Base-by-base conservation (phyloP, 2,797 vertebrate species). In the Allobates femoralis region DNA sequence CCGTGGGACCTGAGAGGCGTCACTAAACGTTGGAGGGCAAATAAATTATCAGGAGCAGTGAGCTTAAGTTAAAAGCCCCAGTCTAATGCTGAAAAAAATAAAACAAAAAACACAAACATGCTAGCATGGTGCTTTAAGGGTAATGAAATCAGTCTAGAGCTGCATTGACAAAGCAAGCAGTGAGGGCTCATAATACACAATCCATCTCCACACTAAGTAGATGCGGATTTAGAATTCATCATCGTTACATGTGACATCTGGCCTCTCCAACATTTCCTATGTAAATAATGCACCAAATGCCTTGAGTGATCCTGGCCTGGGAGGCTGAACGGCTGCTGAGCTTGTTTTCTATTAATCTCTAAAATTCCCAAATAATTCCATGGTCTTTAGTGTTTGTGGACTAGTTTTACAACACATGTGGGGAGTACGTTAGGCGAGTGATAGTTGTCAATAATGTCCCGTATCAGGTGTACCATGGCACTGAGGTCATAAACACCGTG, bases 401-500 rank as follows among this genome's bases (percentile, higher is more conserved):
- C n/a, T n/a, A 1, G 34, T 37, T 41, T 8, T 60, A 26, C 32
- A 79, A 28, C 79, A 66, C 51, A 4, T 34, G n/a, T 81, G 16
- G 14, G 30, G 30, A 56, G 41, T 46, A 71, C 37, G 80, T 26
- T 26, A 67, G 50, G 56, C 10, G 50, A 69, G 41, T 69, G 28
- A 6, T 69, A 50, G 21, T 6, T 80, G 79, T 79, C 78, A 62
- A 53, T 53, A 12, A n/a, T 50, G 46, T n/a, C 58, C 19, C 2
- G 77, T 83, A 53, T 80, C 86, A 87, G 82, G 81, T 80, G 51
- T 79, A 16, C 34, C n/a, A 87, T 87, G 82, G 81, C 82, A 84
- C 86, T 26, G 28, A 66, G 86, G 86, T 87, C 76, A 87, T 87
- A 87, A 87, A 87, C 81, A 80, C 75, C 46, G 30, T 80, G 86